Base-by-base conservation (phyloP, 2,797 vertebrate genomes). In the Hypotaenidia philippensis region DNA sequence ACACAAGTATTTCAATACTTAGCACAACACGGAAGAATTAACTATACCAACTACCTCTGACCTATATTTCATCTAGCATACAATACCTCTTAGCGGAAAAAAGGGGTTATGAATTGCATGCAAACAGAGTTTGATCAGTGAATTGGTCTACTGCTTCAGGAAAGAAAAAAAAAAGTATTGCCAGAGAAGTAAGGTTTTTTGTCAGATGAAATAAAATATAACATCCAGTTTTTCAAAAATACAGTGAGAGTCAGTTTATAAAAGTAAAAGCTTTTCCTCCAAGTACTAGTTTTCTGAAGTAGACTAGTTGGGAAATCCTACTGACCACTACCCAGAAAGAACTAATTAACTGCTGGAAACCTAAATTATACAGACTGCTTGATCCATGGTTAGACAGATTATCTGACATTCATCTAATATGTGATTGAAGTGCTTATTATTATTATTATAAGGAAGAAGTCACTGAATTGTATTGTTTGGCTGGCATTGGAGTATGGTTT, bases 331-430 rank as follows among this genome's bases (percentile, higher is more conserved):
- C 3, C 21, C 53, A 68, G 76, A 92, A 85, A 34, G 32, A 91
- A 60, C 31, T 50, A 52, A 55, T 76, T 86, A 89, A 25, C 15
- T 87, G 22, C 17, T 82, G 20, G 34, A 86, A 89, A 79, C 22
- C 9, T 59, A 55, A 55, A 57, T 38, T 76, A 56, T 19, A 77
- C 16, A 3, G 0, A 76, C 56, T 50, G 23, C 50, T 90, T 71
- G 60, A 78, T 90, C 88, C 60, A 61, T 63, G 29, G 61, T 94
- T 66, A 79, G 70, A 50, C 25, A 50, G 49, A 87, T 70, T 75
- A 92, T 91, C 89, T 93, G 87, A 95, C 31, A 69, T 91, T 84
- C 41, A 82, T n/a, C 47, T 83, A 86, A 85, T 40, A 60, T 26
- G 52, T 55, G 55, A 85, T 7, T 91, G 63, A 60, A 77, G 32